Base-by-base conservation (phyloP, 2,797 vertebrate genomes). In the Dipus sagitta region DNA sequence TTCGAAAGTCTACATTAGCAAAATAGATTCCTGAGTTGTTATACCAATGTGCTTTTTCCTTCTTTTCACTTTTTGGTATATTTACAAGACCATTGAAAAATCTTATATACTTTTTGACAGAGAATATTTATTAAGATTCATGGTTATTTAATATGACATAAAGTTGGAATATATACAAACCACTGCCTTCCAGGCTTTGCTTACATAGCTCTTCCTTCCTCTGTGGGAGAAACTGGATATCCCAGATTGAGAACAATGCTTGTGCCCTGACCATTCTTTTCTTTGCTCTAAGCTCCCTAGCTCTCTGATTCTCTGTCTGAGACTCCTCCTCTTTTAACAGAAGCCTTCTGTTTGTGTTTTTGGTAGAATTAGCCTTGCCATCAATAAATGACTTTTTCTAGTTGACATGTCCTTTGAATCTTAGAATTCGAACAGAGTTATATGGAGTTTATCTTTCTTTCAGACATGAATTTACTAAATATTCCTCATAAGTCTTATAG, bases 91-190 rank as follows among this genome's bases (percentile, higher is more conserved):
- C 4, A 72, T 30, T 82, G 42, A 81, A 74, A 89, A 90, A 84
- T 75, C 1, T 32, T 88, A 47, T 20, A 89, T 30, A 70, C 65
- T 64, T 91, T 81, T 75, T 28, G 38, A 32, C 30, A 68, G n/a
- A 32, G 65, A 81, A 68, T 86, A 78, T 54, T 94, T 72, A 72
- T 70, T 14, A 89, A 64, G 67, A 77, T 75, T 93, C 83, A 58
- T 42, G 32, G 34, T 83, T 77, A 86, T 74, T 91, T 86, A 38
- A 86, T 54, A 52, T 64, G 60, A 82, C 38, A 78, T 68, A 34
- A 78, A 64, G 34, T n/a, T 78, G 34, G 82, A 68, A 86, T 70
- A 67, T 70, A 54, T 62, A n/a, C 34, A 75, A 90, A 64, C 13
- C 30, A 65, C 67, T 75, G 6, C 14, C 4, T 72, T 32, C 75